Conservation (phyloP, 2,888 invertebrate genomes). For the Suillia variegata region DNA sequence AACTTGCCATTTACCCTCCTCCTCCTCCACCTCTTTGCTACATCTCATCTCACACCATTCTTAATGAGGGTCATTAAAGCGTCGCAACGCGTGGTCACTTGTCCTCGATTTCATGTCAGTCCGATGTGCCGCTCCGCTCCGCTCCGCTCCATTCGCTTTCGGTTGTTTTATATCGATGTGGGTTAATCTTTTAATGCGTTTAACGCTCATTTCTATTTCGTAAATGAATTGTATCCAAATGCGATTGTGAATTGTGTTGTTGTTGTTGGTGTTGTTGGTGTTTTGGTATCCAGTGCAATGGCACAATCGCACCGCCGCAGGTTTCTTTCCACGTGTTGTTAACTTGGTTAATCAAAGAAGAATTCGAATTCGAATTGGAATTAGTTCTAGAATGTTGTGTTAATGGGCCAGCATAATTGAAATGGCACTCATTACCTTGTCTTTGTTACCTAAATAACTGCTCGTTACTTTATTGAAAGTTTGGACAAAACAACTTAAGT, state of each 20-base stretch:
- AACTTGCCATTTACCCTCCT: background rate
- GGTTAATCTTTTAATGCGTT: slow-evolving; percentile 60
- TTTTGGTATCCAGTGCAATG: background rate
- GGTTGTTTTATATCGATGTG: slow-evolving; percentile 47
- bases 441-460: too few species aligned
- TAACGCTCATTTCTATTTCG: slow-evolving; percentile 52
- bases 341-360: background rate
- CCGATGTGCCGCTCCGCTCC: background rate
- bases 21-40: background rate
- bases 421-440: too few species aligned
- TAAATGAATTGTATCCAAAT: slow-evolving; percentile 44
- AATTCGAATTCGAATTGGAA: too few species aligned
- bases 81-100: background rate
- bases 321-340: background rate
- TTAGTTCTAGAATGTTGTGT: background rate
- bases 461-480: too few species aligned
- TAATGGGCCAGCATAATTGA: background rate
- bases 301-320: too few species aligned
- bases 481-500: too few species aligned
- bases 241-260: too few species aligned
- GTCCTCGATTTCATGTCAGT: background rate
- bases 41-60: too few species aligned
- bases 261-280: too few species aligned
- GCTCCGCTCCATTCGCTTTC: too few species aligned
- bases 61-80: background rate